Percentiles rank a stretch among this genome's conserved stretches.
These are phyloP conservation scores for Pachyuromys duprasi DNA, from an alignment of 2,797 vertebrate species.

Conservation along the genomic window DNA sequence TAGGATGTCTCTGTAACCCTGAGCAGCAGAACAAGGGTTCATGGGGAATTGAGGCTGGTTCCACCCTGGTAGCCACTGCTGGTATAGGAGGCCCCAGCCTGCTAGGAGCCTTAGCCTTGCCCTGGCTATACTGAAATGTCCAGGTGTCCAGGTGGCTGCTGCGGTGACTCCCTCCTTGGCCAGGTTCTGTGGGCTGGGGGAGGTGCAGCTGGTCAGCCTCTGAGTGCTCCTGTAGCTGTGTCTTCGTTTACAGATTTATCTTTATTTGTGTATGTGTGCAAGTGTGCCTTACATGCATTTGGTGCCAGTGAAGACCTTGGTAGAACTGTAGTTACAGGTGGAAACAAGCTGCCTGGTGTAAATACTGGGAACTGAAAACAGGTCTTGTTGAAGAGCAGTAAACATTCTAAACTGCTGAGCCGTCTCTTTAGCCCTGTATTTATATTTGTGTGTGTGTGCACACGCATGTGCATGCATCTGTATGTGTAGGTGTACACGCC, in stretches of 20 bases:
- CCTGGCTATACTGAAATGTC: conserved; percentile 12
- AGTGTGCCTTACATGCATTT: background rate
- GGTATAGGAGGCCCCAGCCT: background rate
- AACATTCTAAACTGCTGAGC: background rate
- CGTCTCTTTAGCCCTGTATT: background rate
- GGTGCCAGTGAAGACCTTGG: background rate
- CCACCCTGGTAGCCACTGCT: background rate
- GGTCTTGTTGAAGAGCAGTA: background rate
- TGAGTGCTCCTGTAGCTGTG: background rate
- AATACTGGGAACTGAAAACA: background rate
- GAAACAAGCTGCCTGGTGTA: background rate
- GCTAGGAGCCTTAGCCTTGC: background rate
- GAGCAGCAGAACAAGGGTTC: background rate
- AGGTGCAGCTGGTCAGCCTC: background rate
- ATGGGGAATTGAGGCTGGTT: background rate
- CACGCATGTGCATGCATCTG: background rate
- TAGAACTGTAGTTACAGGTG: background rate
- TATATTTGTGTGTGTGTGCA: background rate
- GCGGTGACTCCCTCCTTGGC: background rate
- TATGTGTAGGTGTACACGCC: background rate
- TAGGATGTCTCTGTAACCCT: conserved; percentile 30
- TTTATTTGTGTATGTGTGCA: background rate
- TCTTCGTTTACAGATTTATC: background rate
- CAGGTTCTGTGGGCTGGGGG: background rate
- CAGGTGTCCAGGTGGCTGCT: background rate